Conservation (phyloP, 2,797 vertebrate genomes). For the Epinephelus malabaricus region DNA sequence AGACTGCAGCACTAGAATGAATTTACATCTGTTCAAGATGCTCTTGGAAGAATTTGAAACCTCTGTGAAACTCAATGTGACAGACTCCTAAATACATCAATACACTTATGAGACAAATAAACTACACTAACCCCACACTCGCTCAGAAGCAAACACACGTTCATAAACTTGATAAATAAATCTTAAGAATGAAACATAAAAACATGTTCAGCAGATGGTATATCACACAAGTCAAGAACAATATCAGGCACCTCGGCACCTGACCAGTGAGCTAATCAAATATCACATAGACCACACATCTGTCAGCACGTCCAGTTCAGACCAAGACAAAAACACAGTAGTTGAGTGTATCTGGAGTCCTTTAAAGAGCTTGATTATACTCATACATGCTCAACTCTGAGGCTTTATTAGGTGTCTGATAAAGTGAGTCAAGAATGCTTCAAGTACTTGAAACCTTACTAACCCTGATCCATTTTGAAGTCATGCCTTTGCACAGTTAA, state of each 20-base stretch:
- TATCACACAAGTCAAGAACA: conserved; percentile 49
- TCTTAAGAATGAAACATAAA: conserved; percentile 41
- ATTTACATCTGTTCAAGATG: conserved; percentile 28
- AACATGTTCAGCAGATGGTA: conserved; percentile 63
- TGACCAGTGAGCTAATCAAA: conserved; percentile 38
- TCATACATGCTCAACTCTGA: conserved; percentile 5
- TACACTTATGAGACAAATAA: conserved; percentile 50
- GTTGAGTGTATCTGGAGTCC: conserved; percentile 3
- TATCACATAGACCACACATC: conserved; percentile 14
- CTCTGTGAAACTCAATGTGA: not conserved
- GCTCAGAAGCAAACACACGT: conserved; percentile 36
- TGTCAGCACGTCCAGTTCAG: conserved; percentile 20
- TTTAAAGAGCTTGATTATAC: conserved; percentile 24
- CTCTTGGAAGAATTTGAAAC: conserved; percentile 46
- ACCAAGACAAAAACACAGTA: conserved; percentile 25
- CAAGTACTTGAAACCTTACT: conserved; percentile 44
- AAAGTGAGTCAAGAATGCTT: conserved; percentile 38
- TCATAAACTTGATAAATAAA: conserved; percentile 70
- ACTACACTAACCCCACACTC: conserved; percentile 20
- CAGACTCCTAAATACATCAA: conserved; percentile 28
- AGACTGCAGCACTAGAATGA: conserved; percentile 11
- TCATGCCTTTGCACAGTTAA: conserved; percentile 10
- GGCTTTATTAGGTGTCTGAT: conserved; percentile 24
- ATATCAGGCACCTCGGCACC: conserved; percentile 1
- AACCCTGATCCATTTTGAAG: conserved; percentile 16